Conservation (phyloP, 2,113 vertebrate species). For the Bos javanicus region DNA sequence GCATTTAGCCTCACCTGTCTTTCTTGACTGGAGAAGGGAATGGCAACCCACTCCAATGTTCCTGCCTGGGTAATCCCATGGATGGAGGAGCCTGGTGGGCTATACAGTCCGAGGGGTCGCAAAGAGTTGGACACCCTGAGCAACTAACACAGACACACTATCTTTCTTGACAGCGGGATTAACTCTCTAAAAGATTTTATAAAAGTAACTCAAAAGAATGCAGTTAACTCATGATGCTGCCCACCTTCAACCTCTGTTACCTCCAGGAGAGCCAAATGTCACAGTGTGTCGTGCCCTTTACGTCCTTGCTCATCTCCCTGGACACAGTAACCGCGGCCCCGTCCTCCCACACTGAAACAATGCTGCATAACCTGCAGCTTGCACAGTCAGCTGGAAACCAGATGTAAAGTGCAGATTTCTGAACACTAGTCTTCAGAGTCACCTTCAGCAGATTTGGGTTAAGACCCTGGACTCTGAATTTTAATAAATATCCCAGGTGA, state of each 20-base stretch:
- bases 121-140: not conserved
- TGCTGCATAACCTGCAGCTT: not conserved
- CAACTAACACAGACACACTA: not conserved
- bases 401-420: not conserved
- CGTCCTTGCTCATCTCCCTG: not conserved
- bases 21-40: not conserved
- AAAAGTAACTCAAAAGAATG: not conserved
- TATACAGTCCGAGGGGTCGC: not conserved
- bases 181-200: not conserved
- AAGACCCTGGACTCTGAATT: not conserved
- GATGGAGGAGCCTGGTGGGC: not conserved
- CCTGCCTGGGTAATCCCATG: not conserved
- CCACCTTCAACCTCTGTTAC: not conserved
- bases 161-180: not conserved
- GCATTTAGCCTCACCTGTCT: not conserved
- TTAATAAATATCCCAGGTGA: not conserved
- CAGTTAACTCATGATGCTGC: not conserved
- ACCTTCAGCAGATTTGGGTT: not conserved
- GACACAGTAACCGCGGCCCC: not conserved
- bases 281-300: not conserved
- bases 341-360: not conserved
- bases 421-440: not conserved
- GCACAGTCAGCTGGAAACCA: not conserved
- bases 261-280: not conserved
- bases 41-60: not conserved